Conservation (phyloP, 2,888 invertebrate genomes). For the Kuschelorhynchus macadamiae region DNA sequence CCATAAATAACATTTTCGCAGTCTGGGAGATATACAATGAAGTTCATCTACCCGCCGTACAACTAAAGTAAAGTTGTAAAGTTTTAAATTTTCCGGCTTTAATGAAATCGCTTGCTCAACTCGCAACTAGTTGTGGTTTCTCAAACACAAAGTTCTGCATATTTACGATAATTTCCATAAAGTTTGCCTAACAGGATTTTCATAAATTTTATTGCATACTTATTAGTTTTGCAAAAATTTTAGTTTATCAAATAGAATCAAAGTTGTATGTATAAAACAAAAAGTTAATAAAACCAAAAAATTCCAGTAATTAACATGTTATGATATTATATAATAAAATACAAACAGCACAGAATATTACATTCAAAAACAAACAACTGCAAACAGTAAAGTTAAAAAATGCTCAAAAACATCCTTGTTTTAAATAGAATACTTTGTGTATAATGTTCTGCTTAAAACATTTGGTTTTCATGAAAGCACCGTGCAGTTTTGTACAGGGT, state of each 20-base stretch:
- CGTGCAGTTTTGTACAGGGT: too few species aligned
- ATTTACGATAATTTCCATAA: constrained; percentile 16
- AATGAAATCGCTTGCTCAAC: constrained; percentile 4
- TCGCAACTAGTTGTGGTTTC: constrained; percentile 3
- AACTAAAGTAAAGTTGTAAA: not conserved
- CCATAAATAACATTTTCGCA: too few species aligned
- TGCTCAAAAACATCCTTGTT: too few species aligned
- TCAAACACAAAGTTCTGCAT: constrained; percentile 6
- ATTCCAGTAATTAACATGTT: too few species aligned
- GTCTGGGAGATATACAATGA: not conserved
- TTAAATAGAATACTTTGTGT: too few species aligned
- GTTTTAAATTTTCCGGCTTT: constrained; percentile 18
- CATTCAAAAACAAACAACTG: not conserved
- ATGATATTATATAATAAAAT: too few species aligned
- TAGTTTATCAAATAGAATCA: not conserved
- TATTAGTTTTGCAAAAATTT: not conserved
- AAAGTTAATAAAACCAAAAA: too few species aligned
- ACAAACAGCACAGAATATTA: too few species aligned
- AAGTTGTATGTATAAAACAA: too few species aligned
- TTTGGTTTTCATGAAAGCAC: too few species aligned
- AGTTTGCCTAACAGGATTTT: constrained; percentile 5
- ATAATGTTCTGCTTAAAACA: too few species aligned
- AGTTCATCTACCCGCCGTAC: not conserved
- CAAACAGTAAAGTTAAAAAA: too few species aligned
- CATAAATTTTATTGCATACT: not conserved